Conservation (phyloP, 2,888 invertebrate genomes). For the Phasia obesa region DNA sequence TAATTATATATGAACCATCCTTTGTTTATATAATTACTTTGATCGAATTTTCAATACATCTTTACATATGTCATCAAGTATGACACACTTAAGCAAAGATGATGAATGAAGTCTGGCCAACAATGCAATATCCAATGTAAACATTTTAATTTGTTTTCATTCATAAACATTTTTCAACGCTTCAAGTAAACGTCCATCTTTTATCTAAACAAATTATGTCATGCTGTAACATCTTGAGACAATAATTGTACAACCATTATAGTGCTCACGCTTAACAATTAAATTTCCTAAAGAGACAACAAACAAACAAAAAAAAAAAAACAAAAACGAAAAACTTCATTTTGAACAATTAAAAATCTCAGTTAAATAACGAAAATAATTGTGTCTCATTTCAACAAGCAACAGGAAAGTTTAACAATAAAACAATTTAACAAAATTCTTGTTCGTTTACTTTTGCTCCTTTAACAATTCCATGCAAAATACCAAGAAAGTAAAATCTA, state of each 20-base stretch:
- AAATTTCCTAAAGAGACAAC: slow-evolving; percentile 27
- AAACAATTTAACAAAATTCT: slow-evolving; percentile 28
- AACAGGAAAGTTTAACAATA: slow-evolving; percentile 31
- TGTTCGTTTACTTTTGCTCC: not conserved
- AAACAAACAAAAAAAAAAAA: not conserved
- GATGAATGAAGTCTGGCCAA: not conserved
- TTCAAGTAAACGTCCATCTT: not conserved
- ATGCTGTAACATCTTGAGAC: not conserved
- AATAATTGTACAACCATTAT: slow-evolving; percentile 64
- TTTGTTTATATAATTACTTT: no score
- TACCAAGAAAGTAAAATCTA: slow-evolving; percentile 42
- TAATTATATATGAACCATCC: no score
- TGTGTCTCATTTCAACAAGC: not conserved
- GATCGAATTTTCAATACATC: not conserved
- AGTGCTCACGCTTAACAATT: slow-evolving; percentile 69
- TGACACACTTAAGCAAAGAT: not conserved
- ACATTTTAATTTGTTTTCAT: slow-evolving; percentile 63
- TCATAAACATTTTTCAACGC: slow-evolving; percentile 33
- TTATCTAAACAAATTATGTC: not conserved
- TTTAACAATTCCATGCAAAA: slow-evolving; percentile 33
- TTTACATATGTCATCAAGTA: not conserved
- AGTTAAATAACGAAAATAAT: no score
- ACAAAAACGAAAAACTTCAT: slow-evolving; percentile 11
- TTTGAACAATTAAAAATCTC: no score
- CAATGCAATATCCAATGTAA: slow-evolving; percentile 34